These are phyloP conservation scores for Drosophila cardini DNA, from an alignment of 1,140 invertebrate genomes.

Conservation along the genomic window DNA sequence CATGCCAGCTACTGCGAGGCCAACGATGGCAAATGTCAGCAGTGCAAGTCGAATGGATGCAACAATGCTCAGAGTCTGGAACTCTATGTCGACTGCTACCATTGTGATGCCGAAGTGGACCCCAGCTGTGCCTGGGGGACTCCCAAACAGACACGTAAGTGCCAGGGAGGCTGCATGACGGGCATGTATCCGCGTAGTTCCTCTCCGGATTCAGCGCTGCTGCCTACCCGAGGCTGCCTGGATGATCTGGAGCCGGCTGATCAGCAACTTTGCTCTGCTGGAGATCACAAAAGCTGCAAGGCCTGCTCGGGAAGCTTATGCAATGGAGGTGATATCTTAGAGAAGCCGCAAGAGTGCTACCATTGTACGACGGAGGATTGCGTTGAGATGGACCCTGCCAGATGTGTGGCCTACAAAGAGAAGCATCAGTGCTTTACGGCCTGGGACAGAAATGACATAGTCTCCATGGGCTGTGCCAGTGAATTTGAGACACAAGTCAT, in stretches of 20 bases:
- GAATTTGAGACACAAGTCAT: constrained; percentile 67
- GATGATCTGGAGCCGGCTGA: constrained; percentile 71
- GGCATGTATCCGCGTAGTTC: constrained; percentile 76
- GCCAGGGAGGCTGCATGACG: constrained; percentile 68
- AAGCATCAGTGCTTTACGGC: constrained; percentile 69
- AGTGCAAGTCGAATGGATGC: constrained; percentile 77
- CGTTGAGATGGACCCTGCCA: constrained; percentile 8
- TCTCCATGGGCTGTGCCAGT: constrained; percentile 73
- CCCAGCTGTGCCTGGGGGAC: constrained; percentile 41
- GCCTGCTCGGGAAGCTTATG: constrained; percentile 58
- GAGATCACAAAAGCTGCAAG: constrained; percentile 50
- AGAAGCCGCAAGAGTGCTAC: constrained; percentile 60
- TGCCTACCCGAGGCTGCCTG: constrained; percentile 71
- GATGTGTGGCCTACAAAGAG: constrained; percentile 61
- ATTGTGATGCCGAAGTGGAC: constrained; percentile 65
- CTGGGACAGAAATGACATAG: constrained; percentile 45
- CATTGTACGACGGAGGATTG: constrained; percentile 48
- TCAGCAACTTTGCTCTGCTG: constrained; percentile 49
- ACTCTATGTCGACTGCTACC: constrained; percentile 68
- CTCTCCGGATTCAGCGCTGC: constrained; percentile 57
- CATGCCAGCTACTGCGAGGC: constrained; percentile 61
- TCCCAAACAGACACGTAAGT: constrained; percentile 56
- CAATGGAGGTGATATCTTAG: constrained; percentile 53
- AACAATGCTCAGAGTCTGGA: constrained; percentile 56
- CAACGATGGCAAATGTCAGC: constrained; percentile 50